Conservation (phyloP, 2,888 invertebrate genomes). For the Drosophila meridionalis region DNA sequence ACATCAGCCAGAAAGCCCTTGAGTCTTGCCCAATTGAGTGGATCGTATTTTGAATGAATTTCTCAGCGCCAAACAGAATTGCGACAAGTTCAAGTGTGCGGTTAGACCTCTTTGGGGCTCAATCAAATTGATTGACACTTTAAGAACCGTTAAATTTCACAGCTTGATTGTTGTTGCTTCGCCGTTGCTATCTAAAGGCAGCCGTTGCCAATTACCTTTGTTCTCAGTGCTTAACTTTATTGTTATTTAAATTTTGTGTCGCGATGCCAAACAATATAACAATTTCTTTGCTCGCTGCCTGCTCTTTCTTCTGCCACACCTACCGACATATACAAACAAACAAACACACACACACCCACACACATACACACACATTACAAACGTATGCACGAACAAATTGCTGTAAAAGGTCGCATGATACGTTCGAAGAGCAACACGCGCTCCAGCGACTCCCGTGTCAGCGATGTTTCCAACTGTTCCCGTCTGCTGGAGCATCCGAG, state of each 20-base stretch:
- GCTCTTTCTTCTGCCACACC: constrained; percentile 28
- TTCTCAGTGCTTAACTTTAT: constrained; percentile 48
- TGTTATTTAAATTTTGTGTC: constrained; percentile 58
- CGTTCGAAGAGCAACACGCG: constrained; percentile 85
- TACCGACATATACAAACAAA: constrained; percentile 5
- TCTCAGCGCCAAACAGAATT: constrained; percentile 16
- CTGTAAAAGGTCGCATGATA: constrained; percentile 83
- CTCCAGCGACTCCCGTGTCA: constrained; percentile 84
- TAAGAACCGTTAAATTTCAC: constrained; percentile 60
- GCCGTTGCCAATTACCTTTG: constrained; percentile 67
- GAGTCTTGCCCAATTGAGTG: constrained; percentile 22
- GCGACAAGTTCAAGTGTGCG: constrained; percentile 32
- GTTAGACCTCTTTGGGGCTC: constrained; percentile 56
- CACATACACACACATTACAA: constrained; percentile 2
- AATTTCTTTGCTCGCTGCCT: constrained; percentile 40
- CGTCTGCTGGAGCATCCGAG: constrained; percentile 83
- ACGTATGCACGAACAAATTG: constrained; percentile 17
- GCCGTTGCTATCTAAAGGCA: constrained; percentile 50
- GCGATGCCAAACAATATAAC: constrained; percentile 51
- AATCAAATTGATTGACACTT: constrained; percentile 71
- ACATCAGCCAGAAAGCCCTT: constrained; percentile 6
- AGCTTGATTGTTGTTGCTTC: constrained; percentile 20
- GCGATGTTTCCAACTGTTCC: constrained; percentile 84
- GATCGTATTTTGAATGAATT: constrained; percentile 39
- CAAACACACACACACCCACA: neutral